phyloP scores from a whole-genome alignment of 2,113 vertebrate species.

The Andinoacara biseriatus region DNA sequence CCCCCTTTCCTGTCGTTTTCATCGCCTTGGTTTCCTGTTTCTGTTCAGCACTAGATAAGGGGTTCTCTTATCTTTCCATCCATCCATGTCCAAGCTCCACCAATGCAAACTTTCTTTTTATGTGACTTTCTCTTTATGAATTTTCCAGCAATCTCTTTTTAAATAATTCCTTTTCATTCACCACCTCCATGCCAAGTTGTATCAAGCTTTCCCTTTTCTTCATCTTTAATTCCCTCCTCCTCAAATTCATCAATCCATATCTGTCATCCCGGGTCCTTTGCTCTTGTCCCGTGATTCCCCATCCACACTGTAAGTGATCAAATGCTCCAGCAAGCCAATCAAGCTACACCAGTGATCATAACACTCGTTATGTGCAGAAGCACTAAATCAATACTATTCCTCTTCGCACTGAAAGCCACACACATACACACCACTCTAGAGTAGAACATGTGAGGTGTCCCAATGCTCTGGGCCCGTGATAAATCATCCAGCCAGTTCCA shows the following conservation, averaged over 20 bases:
- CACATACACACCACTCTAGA: conserved; percentile 4
- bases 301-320: conserved; percentile 33
- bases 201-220: conserved; percentile 6
- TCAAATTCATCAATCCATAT: conserved; percentile 24
- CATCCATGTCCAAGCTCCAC: conserved; percentile 8
- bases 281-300: conserved; percentile 15
- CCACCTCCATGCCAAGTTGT: conserved; percentile 2
- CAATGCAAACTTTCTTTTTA: conserved; percentile 18
- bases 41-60: conserved; percentile 13
- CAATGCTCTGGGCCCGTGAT: conserved; percentile 55
- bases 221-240: conserved; percentile 34
- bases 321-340: conserved; percentile 36
- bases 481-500: conserved; percentile 67
- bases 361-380: conserved; percentile 34
- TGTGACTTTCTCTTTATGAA: not conserved
- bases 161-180: conserved; percentile 29
- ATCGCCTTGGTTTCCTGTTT: conserved; percentile 10
- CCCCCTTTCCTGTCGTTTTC: not conserved
- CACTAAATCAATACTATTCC: conserved; percentile 56
- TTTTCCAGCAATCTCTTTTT: conserved; percentile 16
- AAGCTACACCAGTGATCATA: conserved; percentile 42
- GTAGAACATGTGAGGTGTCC: conserved; percentile 30
- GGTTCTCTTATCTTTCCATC: conserved; percentile 25
- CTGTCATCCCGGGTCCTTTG: not conserved
- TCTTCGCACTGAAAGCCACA: conserved; percentile 30